Base-by-base conservation (phyloP, 2,797 vertebrate genomes). In the Valencia hispanica region DNA sequence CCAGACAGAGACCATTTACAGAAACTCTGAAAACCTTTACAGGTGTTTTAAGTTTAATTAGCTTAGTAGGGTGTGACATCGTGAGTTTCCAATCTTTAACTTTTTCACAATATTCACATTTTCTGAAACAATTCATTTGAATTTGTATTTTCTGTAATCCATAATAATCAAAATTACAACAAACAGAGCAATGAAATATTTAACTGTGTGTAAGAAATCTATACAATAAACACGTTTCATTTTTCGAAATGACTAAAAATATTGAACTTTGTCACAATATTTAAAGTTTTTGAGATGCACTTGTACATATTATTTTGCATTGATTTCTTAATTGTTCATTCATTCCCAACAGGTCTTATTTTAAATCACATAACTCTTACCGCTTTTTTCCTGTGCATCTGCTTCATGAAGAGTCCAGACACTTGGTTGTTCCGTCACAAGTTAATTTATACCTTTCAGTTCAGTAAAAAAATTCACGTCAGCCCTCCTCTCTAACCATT, bases 391-490 rank as follows among this genome's bases (percentile, higher is more conserved):
- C 61, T 77, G 69, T 34, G 41, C 22, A 36, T 36, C 25, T 70
- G 34, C 47, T 75, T 59, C 48, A 15, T 47, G 17, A 79, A n/a
- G 41, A 51, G 57, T 74, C 5, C 43, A 7, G 32, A 36, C 5
- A 30, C 41, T 70, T 25, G 36, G 18, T 50, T 71, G 53, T 27
- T 30, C 32, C 22, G 32, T 81, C 63, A 63, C 57, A 15, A 39
- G 25, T 65, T 78, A 25, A 89, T 32, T 90, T 93, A 92, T 90
- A 91, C 48, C 47, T 25, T 0, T 34, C 39, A 72, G 61, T 36
- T 77, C n/a, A 41, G 69, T 63, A 81, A 88, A 76, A 77, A 87
- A 74, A 81, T 65, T 84, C 81, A 84, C 82, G 80, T 80, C 82
- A 79, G 63, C 53, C 36, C 32, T 57, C 78, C n/a, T 71, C n/a